Conservation (phyloP, 2,797 vertebrate genomes). For the Manis javanica region DNA sequence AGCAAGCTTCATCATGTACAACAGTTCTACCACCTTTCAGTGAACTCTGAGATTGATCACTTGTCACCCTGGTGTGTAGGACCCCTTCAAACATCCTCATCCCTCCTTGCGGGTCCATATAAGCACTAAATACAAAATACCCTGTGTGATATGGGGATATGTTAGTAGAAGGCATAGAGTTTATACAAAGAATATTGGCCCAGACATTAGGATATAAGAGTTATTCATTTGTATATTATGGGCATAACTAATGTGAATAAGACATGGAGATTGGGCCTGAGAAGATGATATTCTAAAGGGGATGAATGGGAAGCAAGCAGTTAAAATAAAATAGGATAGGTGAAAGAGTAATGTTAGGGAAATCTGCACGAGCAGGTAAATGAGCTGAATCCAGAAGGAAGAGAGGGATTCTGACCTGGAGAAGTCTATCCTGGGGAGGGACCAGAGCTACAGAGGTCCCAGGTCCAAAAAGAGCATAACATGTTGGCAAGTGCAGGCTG, state of each 20-base stretch:
- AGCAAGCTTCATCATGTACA: background rate
- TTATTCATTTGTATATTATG: background rate
- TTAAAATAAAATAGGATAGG: background rate
- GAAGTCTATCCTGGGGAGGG: background rate
- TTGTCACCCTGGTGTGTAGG: background rate
- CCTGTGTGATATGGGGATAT: background rate
- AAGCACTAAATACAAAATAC: background rate
- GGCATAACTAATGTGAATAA: background rate
- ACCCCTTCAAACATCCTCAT: background rate
- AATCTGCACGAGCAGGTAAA: background rate
- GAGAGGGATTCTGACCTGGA: background rate
- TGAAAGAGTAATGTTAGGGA: background rate
- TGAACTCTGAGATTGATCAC: background rate
- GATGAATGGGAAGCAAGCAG: background rate
- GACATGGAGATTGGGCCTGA: background rate
- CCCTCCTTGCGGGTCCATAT: background rate
- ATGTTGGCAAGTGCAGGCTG: background rate
- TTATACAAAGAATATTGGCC: background rate
- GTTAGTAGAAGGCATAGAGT: background rate
- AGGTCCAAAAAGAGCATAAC: background rate
- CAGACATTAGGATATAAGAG: background rate
- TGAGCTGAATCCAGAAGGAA: background rate
- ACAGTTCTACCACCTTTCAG: background rate
- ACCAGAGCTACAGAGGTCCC: background rate
- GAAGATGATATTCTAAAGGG: background rate